phyloP scores from a whole-genome alignment of 1,140 invertebrate species.

The Bombus waltoni region DNA sequence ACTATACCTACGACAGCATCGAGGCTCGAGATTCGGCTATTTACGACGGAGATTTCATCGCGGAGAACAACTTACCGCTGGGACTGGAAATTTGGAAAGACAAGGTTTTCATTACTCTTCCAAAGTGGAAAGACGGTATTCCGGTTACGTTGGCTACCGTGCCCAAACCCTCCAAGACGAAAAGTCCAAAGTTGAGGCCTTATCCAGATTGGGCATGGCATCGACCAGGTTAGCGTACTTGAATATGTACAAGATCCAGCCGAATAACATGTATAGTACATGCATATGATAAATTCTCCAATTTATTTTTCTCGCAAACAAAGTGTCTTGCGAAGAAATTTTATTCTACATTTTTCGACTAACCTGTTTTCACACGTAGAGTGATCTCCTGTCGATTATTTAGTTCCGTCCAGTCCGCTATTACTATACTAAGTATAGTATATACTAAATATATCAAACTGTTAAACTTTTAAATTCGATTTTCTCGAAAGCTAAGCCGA shows the following conservation, averaged over 20 bases:
- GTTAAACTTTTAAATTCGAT: too few species aligned
- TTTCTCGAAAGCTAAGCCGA: too few species aligned
- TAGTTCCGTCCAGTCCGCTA: too few species aligned
- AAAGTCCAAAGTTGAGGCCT: constrained; percentile 86
- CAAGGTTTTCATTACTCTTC: constrained; percentile 87
- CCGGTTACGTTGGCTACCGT: constrained; percentile 87
- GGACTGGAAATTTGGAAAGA: constrained; percentile 87
- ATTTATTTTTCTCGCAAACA: too few species aligned
- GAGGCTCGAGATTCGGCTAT: constrained; percentile 82
- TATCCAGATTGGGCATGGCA: constrained; percentile 91
- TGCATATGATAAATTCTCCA: background rate
- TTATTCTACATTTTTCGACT: too few species aligned
- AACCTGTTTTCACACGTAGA: too few species aligned
- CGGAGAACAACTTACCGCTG: constrained; percentile 88
- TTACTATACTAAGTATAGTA: too few species aligned
- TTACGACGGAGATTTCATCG: constrained; percentile 84
- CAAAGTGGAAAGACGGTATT: constrained; percentile 91
- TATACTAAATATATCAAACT: too few species aligned
- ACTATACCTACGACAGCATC: constrained; percentile 83
- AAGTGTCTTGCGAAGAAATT: too few species aligned
- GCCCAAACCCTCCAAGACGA: constrained; percentile 81
- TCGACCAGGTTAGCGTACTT: constrained; percentile 81
- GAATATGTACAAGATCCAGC: background rate
- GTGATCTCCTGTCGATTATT: too few species aligned
- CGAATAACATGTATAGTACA: too few species aligned